These are phyloP conservation scores for Pelobates cultripes DNA, from an alignment of 2,797 vertebrate species.

Conservation along the genomic window DNA sequence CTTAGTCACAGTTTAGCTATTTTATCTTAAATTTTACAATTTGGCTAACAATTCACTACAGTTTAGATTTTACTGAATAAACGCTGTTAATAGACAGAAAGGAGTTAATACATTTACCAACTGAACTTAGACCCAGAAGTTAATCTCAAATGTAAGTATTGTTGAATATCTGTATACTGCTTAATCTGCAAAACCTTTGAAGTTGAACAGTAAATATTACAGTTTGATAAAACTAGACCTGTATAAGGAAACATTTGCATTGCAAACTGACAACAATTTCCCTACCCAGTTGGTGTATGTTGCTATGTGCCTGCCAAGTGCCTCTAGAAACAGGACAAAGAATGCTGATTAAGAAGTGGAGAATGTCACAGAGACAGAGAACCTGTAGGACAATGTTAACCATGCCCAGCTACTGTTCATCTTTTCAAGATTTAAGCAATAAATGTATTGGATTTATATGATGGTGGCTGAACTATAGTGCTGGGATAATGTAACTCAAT, in stretches of 20 bases:
- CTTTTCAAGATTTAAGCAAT: too few species aligned
- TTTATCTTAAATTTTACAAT: too few species aligned
- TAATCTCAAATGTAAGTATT: conserved; percentile 52
- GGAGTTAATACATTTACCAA: conserved; percentile 26
- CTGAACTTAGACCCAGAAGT: conserved; percentile 31
- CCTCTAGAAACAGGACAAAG: conserved; percentile 30
- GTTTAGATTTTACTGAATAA: too few species aligned
- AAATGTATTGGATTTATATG: too few species aligned
- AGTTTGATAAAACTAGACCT: conserved; percentile 67
- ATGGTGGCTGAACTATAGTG: too few species aligned
- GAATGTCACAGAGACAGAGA: neutral
- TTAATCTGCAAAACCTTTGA: conserved; percentile 68
- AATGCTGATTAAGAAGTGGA: neutral
- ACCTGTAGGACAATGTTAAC: too few species aligned
- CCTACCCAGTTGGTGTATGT: conserved; percentile 22
- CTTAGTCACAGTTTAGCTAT: too few species aligned
- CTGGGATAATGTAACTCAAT: too few species aligned
- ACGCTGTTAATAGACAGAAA: neutral
- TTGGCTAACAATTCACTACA: too few species aligned
- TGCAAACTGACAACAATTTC: conserved; percentile 57
- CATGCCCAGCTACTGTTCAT: too few species aligned
- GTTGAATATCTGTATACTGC: conserved; percentile 56
- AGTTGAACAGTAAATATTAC: conserved; percentile 75
- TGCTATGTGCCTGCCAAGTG: conserved; percentile 62
- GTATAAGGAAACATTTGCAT: conserved; percentile 64